Base-by-base conservation (phyloP, 2,113 vertebrate genomes). In the Chionis minor region DNA sequence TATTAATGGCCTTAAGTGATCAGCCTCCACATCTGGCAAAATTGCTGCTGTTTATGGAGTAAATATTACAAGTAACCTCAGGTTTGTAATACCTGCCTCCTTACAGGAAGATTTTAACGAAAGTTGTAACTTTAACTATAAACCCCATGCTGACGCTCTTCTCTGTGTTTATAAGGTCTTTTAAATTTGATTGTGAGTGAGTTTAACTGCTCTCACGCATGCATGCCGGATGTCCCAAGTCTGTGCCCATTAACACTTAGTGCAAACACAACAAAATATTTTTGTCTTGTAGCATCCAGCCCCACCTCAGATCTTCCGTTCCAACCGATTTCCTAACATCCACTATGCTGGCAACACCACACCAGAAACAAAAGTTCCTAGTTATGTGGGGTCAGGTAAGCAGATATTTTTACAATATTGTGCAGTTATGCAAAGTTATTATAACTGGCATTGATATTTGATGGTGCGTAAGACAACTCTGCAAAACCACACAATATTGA, bases 401-500 rank as follows among this genome's bases (percentile, higher is more conserved):
- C 88, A 72, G 86, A 40, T 32, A 5, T 44, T 88, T 95, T 63
- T 66, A 79, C 87, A 95, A 67, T 94, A 89, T 86, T 92, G 87
- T 94, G 93, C 67, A 42, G 91, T 94, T 96, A 14, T 81, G 93
- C 92, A 86, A 65, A 91, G 79, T 95, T 87, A 47, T 12, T 73
- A 9, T 88, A 90, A 20, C 45, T 40, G 52, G 32, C 67, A 2
- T 81, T 94, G 62, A 0, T 54, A 4, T 8, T 26, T n/a, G 86
- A 22, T 26, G 49, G 24, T n/a, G 3, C 26, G 2, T 22, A 28
- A 85, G 83, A 54, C 51, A 88, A 55, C 70, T 91, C 75, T 97
- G 82, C 92, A 95, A 86, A 95, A 90, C 87, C 86, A 85, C 94
- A 85, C 91, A 95, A 77, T 92, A 91, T 95, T 89, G 91, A 4